These are phyloP conservation scores for Conger conger DNA, from an alignment of 2,113 vertebrate genomes.

Conservation along the genomic window DNA sequence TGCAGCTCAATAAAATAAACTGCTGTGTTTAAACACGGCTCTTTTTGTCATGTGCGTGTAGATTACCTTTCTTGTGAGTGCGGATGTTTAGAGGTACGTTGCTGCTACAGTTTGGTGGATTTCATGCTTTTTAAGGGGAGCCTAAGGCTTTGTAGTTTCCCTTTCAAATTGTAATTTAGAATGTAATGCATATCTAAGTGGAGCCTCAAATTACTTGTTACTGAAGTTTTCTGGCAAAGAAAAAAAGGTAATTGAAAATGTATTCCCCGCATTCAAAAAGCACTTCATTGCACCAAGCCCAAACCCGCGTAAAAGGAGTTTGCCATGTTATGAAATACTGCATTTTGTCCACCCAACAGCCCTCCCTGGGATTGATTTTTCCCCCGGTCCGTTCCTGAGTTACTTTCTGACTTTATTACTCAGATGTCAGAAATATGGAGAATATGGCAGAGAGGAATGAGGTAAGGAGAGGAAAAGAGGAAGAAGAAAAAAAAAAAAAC, in stretches of 20 bases:
- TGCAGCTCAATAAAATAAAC: slow-evolving; percentile 14
- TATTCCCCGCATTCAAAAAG: not conserved
- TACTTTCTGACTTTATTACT: not conserved
- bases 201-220: not conserved
- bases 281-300: not conserved
- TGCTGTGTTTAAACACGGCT: not conserved
- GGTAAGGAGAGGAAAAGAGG: not conserved
- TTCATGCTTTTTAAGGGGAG: not conserved
- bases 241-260: not conserved
- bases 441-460: too few species aligned
- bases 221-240: not conserved
- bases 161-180: not conserved
- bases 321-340: not conserved
- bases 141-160: not conserved
- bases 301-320: not conserved
- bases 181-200: not conserved
- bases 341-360: not conserved
- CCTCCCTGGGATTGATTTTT: not conserved
- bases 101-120: not conserved
- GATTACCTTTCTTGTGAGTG: not conserved
- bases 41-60: not conserved
- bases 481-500: not conserved
- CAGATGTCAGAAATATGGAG: not conserved
- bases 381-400: too few species aligned
- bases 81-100: not conserved